Evolutionary conservation across 2,888 invertebrate genomes (phyloP).

Genomic region (Tanaodytes sp.): DNA sequence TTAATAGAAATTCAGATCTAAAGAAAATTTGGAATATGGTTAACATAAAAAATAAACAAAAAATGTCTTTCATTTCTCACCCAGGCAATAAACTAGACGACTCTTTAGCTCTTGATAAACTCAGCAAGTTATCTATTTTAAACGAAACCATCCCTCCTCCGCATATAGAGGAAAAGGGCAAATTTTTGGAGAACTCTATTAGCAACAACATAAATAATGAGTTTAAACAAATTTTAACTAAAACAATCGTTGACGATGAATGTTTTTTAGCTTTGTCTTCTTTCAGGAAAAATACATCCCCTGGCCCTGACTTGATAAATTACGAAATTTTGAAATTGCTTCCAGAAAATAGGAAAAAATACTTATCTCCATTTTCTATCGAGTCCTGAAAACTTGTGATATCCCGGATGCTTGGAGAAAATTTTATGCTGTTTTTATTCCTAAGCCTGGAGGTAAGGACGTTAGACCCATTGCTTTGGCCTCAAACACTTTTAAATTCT

Average conservation of each 20-base stretch:
- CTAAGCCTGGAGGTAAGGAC: conserved; percentile 9
- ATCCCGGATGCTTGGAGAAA: background rate
- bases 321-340: background rate
- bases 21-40: background rate
- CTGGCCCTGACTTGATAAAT: conserved; percentile 2
- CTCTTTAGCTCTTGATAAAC: background rate
- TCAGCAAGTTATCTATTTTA: background rate
- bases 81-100: background rate
- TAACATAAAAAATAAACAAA: background rate
- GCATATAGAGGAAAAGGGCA: background rate
- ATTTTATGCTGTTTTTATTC: background rate
- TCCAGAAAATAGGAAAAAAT: background rate
- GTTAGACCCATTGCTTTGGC: conserved; percentile 20
- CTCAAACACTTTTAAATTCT: conserved; percentile 1
- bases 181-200: background rate
- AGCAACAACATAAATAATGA: background rate
- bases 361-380: background rate
- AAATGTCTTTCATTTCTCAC: background rate
- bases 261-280: background rate
- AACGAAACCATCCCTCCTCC: background rate
- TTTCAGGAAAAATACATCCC: background rate
- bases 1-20: background rate
- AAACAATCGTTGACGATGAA: background rate
- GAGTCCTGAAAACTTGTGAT: background rate
- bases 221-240: background rate